Evolutionary conservation across 1,140 invertebrate genomes (phyloP), one percentile per base, ranked within the genome.

Genomic region (Meloidogyne chitwoodi): DNA sequence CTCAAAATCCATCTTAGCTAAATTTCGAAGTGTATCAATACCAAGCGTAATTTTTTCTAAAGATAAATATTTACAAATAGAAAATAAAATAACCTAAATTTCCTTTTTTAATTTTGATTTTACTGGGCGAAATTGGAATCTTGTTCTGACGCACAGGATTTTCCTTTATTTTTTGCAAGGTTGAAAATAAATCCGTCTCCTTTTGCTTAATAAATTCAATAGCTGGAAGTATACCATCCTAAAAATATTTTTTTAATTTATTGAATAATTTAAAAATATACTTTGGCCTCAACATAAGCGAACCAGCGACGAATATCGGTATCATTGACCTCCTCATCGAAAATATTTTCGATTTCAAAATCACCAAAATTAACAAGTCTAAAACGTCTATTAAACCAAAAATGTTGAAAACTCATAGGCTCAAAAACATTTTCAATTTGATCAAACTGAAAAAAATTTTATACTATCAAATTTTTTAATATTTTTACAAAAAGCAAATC

Each of bases 391-490:
- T 72, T 72, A n/a, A 72, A 10, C 69, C 69, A 72, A 19, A 72
- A 61, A 61, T 72, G 69, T 62, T 72, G 69, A 14, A 72, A 72
- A 14, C 48, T 62, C 48, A 62, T 62, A 1, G 48, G 48, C n/a
- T 72, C 69, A n/a, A 72, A 29, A n/a, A 72, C 69, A 62, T 72
- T 62, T n/a, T 16, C 44, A 72, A 72, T 72, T 61, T 72, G 69
- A 48, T 72, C 69, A n/a, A 72, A 44, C 69, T 72, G 16, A 41
- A 41, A 41, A 41, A 41, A 12, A 14, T 14, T 14, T 14, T 41
- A 12, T 41, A 14, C 38, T 14, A 12, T 14, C 16, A 10, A 41
- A 34, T 34, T 34, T 41, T 41, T 41, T 14, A 41, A 41, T 14
- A 14, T 41, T 41, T 14, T 41, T 41, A 41, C 38, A 41, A 41